Base-by-base conservation (phyloP, 2,113 vertebrate genomes). In the Xiphophorus maculatus region DNA sequence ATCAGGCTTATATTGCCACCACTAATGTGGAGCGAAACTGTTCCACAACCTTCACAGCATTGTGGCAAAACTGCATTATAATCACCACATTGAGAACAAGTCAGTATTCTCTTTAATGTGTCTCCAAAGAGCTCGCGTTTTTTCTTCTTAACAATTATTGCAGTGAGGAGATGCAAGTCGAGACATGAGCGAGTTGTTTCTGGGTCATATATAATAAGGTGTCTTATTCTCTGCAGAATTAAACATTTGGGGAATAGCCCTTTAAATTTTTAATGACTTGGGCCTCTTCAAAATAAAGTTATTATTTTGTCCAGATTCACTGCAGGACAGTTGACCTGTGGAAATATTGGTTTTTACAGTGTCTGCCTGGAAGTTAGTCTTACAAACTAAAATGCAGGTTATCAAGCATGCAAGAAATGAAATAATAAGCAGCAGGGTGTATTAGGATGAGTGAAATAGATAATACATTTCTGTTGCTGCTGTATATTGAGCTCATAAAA, bases 211-310 rank as follows among this genome's bases (percentile, higher is more conserved):
- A 81, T 81, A 84, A 81, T 70, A 85, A 72, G 85, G 67, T 64
- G 27, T 72, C 67, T 60, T 88, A 69, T 81, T 76, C 86, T 86
- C 79, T 69, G 61, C 62, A 44, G 87, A 25, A 69, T 60, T 30
- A 8, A 70, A 63, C 61, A 75, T 73, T 80, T 51, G 48, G 86
- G 82, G 77, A 81, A 85, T 80, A 76, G 61, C 69, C 67, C 66
- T 78, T 85, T 82, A 77, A 87, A 89, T 88, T 80, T 87, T 87
- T 89, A 83, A 91, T 85, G 81, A 87, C 44, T 27, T 48, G 9
- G 76, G 0, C n/a, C 10, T 76, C 67, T 78, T 75, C 29, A 8
- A 85, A 72, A 79, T 9, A 81, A 84, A 78, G 33, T 72, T 83
- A 14, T 40, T 22, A 9, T 58, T 58, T 58, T 48, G 14, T 48